phyloP scores from a whole-genome alignment of 2,888 invertebrate species.

The Aporophyla nigra region DNA sequence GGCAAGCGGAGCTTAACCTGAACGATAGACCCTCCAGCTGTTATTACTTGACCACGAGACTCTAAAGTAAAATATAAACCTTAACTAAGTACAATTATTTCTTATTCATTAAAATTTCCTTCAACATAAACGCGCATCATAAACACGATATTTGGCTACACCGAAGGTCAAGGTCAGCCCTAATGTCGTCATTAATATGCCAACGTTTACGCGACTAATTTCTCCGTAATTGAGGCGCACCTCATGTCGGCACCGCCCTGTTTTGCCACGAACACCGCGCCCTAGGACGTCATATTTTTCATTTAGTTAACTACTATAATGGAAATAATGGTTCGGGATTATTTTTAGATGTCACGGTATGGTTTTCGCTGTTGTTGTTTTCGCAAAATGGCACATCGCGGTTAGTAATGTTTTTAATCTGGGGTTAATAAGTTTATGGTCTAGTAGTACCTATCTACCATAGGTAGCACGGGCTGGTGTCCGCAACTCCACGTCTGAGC shows the following conservation, averaged over 20 bases:
- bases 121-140: neutral
- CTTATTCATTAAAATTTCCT: constrained; percentile 9
- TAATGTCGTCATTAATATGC: constrained; percentile 44
- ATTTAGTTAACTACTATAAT: constrained; percentile 49
- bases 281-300: constrained; percentile 39
- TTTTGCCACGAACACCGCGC: constrained; percentile 61
- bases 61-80: too few species aligned
- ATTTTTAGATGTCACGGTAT: constrained; percentile 35
- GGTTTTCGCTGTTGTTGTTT: constrained; percentile 18
- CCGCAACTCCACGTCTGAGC: too few species aligned
- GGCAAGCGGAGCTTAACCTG: too few species aligned
- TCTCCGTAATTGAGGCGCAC: constrained; percentile 56
- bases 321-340: constrained; percentile 32
- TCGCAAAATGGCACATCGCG: neutral
- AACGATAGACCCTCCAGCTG: too few species aligned
- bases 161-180: constrained; percentile 37
- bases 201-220: constrained; percentile 51
- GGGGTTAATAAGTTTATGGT: neutral
- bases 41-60: too few species aligned
- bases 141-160: constrained; percentile 17
- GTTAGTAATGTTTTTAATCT: neutral
- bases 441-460: too few species aligned
- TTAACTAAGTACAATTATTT: neutral
- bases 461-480: too few species aligned
- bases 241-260: constrained; percentile 44